These are phyloP conservation scores for Trochalopteron elliotii DNA, from an alignment of 2,113 vertebrate species.

Conservation along the genomic window DNA sequence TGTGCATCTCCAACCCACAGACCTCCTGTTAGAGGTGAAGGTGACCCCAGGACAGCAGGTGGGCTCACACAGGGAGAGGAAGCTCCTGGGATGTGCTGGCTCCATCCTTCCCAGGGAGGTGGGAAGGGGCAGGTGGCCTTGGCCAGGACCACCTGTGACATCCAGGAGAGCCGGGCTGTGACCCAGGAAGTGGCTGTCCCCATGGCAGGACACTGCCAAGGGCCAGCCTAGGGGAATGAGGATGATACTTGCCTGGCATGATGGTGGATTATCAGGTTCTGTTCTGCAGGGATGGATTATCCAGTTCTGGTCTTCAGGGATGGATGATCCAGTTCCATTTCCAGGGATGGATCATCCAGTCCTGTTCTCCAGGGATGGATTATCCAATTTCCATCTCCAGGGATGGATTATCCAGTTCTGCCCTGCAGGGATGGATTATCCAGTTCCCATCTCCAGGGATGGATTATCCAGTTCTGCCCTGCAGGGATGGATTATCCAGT, in stretches of 20 bases:
- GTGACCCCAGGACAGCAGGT: not conserved
- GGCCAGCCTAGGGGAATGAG: not conserved
- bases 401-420: not conserved
- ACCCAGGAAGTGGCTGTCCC: not conserved
- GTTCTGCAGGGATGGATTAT: fast-evolving
- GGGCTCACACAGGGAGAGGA: no score
- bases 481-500: not conserved
- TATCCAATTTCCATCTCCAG: fast-evolving
- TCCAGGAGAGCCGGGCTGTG: not conserved
- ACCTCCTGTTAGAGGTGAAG: no score
- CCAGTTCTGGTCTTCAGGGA: fast-evolving
- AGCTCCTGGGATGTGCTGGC: not conserved
- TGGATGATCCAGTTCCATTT: fast-evolving
- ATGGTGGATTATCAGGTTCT: not conserved
- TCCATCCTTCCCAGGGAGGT: not conserved
- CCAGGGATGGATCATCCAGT: not conserved
- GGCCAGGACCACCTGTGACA: not conserved
- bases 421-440: not conserved
- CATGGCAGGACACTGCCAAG: not conserved
- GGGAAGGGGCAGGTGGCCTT: not conserved
- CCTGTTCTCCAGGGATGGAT: fast-evolving
- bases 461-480: not conserved
- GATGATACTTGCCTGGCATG: not conserved
- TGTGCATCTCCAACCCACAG: no score
- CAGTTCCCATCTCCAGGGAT: not conserved